phyloP scores from a whole-genome alignment of 2,888 invertebrate species.

The Lydus trimaculatus region DNA sequence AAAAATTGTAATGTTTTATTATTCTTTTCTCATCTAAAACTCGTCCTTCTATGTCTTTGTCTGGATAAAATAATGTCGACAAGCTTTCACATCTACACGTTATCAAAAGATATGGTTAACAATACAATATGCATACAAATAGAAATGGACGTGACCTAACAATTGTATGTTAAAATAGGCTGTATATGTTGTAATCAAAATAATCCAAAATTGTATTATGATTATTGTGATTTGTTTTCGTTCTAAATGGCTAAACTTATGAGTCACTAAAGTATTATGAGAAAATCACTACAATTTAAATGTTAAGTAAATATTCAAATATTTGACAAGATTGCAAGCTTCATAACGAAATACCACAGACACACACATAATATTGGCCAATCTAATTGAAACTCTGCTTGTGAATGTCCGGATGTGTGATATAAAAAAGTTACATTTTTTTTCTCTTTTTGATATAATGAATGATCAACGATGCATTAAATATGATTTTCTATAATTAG shows the following conservation, averaged over 20 bases:
- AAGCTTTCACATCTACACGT: conserved; percentile 7
- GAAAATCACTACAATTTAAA: not conserved
- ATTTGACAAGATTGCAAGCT: not conserved
- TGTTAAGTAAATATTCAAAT: not conserved
- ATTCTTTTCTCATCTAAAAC: not conserved
- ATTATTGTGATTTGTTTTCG: not conserved
- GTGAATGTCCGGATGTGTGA: conserved; percentile 26
- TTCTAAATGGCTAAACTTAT: not conserved
- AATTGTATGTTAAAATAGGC: conserved; percentile 33
- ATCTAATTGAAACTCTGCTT: conserved; percentile 17
- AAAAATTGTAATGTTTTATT: not conserved
- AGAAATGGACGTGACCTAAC: conserved; percentile 21
- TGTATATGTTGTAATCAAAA: conserved; percentile 26
- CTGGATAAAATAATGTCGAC: not conserved
- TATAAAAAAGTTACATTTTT: not conserved
- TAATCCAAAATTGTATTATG: conserved; percentile 6
- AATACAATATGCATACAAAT: conserved; percentile 35
- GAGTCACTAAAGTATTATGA: not conserved
- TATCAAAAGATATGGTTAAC: conserved; percentile 28
- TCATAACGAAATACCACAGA: not conserved
- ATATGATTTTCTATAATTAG: not conserved
- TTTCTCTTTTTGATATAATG: not conserved
- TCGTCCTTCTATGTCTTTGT: conserved; percentile 2
- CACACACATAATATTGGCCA: not conserved
- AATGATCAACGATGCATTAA: conserved; percentile 27